These are phyloP conservation scores for Peromyscus nudipes DNA, from an alignment of 2,797 vertebrate genomes.

Conservation along the genomic window DNA sequence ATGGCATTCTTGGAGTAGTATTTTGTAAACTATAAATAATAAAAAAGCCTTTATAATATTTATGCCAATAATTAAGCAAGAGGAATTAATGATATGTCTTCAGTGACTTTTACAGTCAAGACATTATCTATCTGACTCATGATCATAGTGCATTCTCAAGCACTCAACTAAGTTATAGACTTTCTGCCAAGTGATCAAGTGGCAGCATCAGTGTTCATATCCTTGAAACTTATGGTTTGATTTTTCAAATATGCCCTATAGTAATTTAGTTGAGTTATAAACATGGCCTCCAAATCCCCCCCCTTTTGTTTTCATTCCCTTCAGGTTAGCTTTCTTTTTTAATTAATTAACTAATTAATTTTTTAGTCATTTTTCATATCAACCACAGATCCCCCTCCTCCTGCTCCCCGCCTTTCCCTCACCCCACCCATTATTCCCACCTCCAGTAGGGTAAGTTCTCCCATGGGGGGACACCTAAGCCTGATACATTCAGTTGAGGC, in stretches of 20 bases:
- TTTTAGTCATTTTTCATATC: no score
- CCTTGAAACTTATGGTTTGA: constrained; percentile 18
- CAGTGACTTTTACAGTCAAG: not conserved
- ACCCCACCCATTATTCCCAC: no score
- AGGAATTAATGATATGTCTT: not conserved
- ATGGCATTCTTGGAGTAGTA: not conserved
- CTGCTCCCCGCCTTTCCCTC: no score
- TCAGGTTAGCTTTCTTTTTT: no score
- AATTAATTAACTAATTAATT: no score
- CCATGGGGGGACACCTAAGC: no score
- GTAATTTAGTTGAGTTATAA: constrained; percentile 38
- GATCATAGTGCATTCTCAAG: not conserved
- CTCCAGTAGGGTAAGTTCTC: no score
- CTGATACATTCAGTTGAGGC: no score
- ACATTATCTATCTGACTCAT: not conserved
- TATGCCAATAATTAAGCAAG: not conserved
- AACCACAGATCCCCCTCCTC: no score
- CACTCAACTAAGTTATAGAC: not conserved
- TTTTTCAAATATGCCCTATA: not conserved
- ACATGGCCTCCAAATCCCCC: not conserved
- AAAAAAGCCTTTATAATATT: not conserved
- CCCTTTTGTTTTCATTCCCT: no score
- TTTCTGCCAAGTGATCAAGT: not conserved
- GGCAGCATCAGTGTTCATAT: not conserved
- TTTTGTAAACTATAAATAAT: not conserved